A percentile compares a stretch with the other conserved stretches of the same genome.
phyloP scores from a whole-genome alignment of 2,888 invertebrate species.

The Blastobasis adustella region DNA sequence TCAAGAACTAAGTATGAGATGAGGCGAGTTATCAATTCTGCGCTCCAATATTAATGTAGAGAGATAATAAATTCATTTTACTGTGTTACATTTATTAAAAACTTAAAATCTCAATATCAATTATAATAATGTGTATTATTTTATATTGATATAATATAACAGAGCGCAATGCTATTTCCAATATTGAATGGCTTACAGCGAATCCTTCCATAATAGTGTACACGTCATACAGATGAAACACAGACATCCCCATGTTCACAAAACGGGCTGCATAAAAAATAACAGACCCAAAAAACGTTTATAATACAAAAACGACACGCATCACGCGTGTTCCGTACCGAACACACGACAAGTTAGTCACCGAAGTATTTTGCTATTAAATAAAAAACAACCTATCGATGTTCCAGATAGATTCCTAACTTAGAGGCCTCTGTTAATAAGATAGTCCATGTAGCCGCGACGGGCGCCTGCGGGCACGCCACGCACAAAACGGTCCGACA shows the following conservation, averaged over 20 bases:
- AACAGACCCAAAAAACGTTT: slow-evolving; percentile 8
- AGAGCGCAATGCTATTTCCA: no score
- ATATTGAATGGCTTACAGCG: no score
- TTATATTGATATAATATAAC: no score
- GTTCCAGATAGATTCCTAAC: slow-evolving; percentile 14
- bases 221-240: no score
- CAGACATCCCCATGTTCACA: no score
- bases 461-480: background rate
- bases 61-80: no score
- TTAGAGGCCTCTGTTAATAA: slow-evolving; percentile 38
- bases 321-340: slow-evolving; percentile 6
- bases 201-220: no score
- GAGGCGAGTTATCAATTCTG: background rate
- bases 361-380: slow-evolving; percentile 18
- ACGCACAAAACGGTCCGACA: no score
- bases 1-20: slow-evolving; percentile 45
- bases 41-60: background rate
- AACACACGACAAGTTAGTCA: slow-evolving; percentile 34
- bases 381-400: background rate
- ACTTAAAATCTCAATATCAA: no score
- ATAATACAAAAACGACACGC: slow-evolving; percentile 14
- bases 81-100: no score
- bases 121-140: no score
- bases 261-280: background rate
- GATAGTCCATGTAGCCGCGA: slow-evolving; percentile 11